Conservation (phyloP, 2,113 vertebrate species). For the Phasianus colchicus region DNA sequence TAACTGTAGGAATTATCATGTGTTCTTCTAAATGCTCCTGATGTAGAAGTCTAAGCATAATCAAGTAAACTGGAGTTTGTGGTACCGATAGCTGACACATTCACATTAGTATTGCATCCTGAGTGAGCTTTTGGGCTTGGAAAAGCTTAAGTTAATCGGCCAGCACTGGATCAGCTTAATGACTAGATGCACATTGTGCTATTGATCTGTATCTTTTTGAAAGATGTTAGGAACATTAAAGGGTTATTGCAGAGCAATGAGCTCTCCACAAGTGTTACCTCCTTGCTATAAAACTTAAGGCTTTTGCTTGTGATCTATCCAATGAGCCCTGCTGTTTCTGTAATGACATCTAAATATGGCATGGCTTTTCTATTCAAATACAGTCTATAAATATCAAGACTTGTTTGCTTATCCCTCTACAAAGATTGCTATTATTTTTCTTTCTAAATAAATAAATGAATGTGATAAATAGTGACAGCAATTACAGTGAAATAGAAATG, state of each 20-base stretch:
- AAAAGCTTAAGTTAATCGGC: not conserved
- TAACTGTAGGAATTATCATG: not conserved
- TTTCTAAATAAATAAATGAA: not conserved
- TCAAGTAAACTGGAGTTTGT: not conserved
- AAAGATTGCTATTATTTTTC: not conserved
- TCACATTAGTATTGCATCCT: not conserved
- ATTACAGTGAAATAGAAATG: not conserved
- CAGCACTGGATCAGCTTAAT: not conserved
- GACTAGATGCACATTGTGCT: not conserved
- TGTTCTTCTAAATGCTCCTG: not conserved
- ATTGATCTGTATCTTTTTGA: not conserved
- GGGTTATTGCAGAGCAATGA: not conserved
- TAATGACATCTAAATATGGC: not conserved
- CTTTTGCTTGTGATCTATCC: not conserved
- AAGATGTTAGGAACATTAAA: not conserved
- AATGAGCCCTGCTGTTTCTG: not conserved
- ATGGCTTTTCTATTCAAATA: not conserved
- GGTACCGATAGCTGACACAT: not conserved
- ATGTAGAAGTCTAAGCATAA: not conserved
- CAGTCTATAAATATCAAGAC: not conserved
- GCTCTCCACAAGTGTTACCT: not conserved
- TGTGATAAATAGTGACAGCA: not conserved
- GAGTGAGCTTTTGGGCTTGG: not conserved
- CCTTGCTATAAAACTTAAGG: not conserved
- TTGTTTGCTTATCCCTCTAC: not conserved